A percentile compares a stretch with the other conserved stretches of the same genome.
phyloP scores from a whole-genome alignment of 2,113 vertebrate species.

The Chaetops frenatus region DNA sequence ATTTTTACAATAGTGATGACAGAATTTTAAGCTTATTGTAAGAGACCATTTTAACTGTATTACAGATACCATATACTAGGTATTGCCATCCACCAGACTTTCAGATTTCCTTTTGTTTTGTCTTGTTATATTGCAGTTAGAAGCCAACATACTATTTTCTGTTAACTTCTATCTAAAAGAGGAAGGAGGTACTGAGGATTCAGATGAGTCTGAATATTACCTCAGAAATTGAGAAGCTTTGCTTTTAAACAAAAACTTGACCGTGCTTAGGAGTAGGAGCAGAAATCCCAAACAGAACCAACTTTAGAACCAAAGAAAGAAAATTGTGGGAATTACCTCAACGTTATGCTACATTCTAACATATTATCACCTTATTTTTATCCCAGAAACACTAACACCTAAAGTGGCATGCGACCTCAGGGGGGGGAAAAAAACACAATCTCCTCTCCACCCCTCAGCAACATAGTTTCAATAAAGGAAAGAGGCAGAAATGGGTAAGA shows the following conservation, averaged over 20 bases:
- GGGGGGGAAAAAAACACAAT: too few relatives aligned
- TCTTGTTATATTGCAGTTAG: neutral
- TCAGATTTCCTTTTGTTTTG: neutral
- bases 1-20: neutral
- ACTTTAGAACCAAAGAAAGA: neutral
- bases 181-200: neutral
- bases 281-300: neutral
- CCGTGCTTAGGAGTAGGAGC: neutral
- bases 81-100: neutral
- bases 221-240: neutral
- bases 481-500: neutral
- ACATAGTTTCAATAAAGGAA: neutral
- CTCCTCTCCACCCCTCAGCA: neutral
- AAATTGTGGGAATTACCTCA: neutral
- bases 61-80: neutral
- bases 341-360: neutral
- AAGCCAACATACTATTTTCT: neutral
- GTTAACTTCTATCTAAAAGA: neutral
- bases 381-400: neutral
- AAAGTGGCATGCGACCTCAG: neutral
- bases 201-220: neutral
- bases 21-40: neutral
- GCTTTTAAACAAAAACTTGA: neutral
- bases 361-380: neutral
- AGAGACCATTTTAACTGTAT: neutral